Base-by-base conservation (phyloP, 2,113 vertebrate species). In the Antennarius striatus region DNA sequence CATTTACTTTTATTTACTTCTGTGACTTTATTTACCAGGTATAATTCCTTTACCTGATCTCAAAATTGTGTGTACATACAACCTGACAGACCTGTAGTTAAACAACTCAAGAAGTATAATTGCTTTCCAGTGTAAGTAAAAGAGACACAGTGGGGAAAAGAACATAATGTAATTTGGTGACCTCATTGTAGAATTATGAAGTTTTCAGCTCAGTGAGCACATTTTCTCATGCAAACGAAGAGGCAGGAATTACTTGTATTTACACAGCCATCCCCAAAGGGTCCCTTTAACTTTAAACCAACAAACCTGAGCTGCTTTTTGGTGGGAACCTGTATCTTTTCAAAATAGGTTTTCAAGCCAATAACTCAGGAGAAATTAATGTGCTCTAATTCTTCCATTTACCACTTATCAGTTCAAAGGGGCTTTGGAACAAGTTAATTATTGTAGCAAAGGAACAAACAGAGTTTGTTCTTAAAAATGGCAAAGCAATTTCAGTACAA, bases 81-180 rank as follows among this genome's bases (percentile, higher is more conserved):
- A 92, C 76, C 84, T 86, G 93, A 87, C 84, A 86, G 91, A 90
- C 89, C 92, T 94, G 92, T 91, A 94, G 92, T 92, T 94, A 92
- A 95, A 93, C 89, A 91, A 91, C 95, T 96, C 93, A 94, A 88
- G 90, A 93, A 90, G 89, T 92, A 93, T 91, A 93, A 96, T 91
- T 93, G 91, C 95, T 93, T 91, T 91, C 88, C 79, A 90, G 80
- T 79, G 91, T 95, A 96, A 96, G 94, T 95, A 94, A 95, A 92
- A 60, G 84, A 92, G 94, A 96, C 94, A 93, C 89, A 82, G 88
- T 94, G 91, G 93, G 93, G 94, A 96, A 88, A 94, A 91, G 92
- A 94, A 88, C 95, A 93, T 94, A 94, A 95, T 93, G 93, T 91
- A 89, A 96, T 95, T 96, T 96, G 93, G 94, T 95, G 94, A 92